A percentile compares a stretch with the other conserved stretches of the same genome.
phyloP scores from a whole-genome alignment of 2,888 invertebrate species.

The Dioctria linearis region DNA sequence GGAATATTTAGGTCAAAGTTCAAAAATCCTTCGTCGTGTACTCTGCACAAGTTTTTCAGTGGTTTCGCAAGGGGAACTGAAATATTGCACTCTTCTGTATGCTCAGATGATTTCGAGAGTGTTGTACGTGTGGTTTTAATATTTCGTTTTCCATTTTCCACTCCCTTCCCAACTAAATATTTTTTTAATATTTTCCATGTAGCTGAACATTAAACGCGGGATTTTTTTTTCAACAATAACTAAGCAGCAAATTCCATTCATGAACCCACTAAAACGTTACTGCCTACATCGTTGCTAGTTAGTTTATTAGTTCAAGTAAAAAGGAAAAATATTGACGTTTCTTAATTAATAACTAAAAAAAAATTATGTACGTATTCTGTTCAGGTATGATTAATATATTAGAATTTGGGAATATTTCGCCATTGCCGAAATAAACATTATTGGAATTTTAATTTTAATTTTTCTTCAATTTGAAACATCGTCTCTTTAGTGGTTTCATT shows the following conservation, averaged over 20 bases:
- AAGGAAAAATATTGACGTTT: conserved; percentile 23
- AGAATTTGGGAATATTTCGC: background rate
- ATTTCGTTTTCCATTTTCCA: conserved; percentile 28
- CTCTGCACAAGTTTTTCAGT: conserved; percentile 36
- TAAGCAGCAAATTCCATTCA: conserved; percentile 12
- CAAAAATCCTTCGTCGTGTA: conserved; percentile 49
- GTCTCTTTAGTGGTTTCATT: no score
- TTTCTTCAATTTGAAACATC: no score
- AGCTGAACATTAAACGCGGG: conserved; percentile 38
- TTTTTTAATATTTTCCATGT: conserved; percentile 25
- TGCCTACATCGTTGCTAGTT: background rate
- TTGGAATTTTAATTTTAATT: no score
- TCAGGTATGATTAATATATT: background rate
- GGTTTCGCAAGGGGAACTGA: conserved; percentile 32
- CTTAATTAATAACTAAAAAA: conserved; percentile 31
- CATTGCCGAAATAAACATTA: no score
- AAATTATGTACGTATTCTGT: no score
- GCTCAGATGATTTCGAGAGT: conserved; percentile 48
- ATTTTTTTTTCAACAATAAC: conserved; percentile 32
- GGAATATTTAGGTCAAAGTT: conserved; percentile 52
- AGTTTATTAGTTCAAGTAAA: no score
- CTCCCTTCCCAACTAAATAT: background rate
- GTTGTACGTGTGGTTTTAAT: conserved; percentile 48
- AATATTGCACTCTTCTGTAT: conserved; percentile 43
- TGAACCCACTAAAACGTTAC: conserved; percentile 2